Evolutionary conservation across 2,113 vertebrate genomes (phyloP).

Genomic region (Ctenomys sociabilis): DNA sequence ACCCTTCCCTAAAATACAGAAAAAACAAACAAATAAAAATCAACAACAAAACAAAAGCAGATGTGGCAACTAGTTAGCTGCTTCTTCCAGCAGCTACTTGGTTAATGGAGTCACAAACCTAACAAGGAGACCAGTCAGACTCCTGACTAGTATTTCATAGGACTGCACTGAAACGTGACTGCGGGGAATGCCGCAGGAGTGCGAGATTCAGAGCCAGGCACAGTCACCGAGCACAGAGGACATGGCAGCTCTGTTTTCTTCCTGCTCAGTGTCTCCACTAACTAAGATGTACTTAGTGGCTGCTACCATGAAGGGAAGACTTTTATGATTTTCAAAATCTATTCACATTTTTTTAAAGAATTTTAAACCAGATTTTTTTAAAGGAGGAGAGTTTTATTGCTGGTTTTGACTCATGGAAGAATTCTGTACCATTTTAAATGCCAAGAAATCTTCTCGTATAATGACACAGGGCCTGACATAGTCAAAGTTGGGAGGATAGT

Average conservation of each 20-base stretch:
- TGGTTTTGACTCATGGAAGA: not conserved
- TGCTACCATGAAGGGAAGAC: conserved; percentile 34
- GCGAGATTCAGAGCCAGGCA: not conserved
- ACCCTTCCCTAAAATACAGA: too few species aligned
- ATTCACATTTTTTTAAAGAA: conserved; percentile 15
- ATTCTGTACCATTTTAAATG: conserved; percentile 44
- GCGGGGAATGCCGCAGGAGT: not conserved
- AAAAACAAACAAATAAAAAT: too few species aligned
- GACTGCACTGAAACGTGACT: not conserved
- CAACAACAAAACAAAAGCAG: not conserved
- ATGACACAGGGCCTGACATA: not conserved
- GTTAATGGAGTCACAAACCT: not conserved
- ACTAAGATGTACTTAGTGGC: conserved; percentile 35
- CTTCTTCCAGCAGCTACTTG: not conserved
- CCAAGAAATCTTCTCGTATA: not conserved
- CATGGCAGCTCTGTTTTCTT: not conserved
- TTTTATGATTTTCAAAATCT: conserved; percentile 64
- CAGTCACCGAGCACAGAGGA: not conserved
- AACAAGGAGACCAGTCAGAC: not conserved
- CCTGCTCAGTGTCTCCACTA: not conserved
- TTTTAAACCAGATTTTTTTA: not conserved
- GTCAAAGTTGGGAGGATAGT: not conserved
- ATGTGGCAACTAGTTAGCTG: conserved; percentile 2
- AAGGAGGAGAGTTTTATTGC: not conserved
- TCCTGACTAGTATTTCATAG: not conserved